Percentiles rank a stretch among this genome's conserved stretches.
Evolutionary conservation across 2,797 vertebrate genomes (phyloP).

Genomic region (Phaenicophaeus curvirostris): DNA sequence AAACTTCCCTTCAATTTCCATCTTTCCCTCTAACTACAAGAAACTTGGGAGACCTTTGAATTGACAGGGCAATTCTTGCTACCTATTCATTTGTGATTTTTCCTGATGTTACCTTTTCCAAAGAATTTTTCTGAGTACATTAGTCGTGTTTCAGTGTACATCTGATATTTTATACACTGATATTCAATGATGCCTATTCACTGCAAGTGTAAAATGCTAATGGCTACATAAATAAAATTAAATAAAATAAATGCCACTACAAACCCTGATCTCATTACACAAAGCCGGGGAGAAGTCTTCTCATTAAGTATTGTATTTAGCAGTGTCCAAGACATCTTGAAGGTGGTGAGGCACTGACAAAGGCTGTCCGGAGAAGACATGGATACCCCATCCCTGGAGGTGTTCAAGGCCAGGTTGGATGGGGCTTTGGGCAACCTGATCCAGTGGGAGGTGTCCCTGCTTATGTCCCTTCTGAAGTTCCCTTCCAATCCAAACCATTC

Average conservation of each 20-base stretch:
- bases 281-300: background rate
- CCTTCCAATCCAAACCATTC: too few relatives aligned
- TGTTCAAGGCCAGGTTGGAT: too few relatives aligned
- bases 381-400: too few relatives aligned
- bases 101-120: background rate
- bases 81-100: background rate
- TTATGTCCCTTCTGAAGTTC: too few relatives aligned
- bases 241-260: background rate
- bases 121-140: background rate
- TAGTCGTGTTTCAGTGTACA: background rate
- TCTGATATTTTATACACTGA: background rate
- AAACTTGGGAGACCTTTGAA: background rate
- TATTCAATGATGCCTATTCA: rapidly evolving
- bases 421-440: too few relatives aligned
- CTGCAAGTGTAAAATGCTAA: background rate
- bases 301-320: background rate
- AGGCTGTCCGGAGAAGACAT: too few relatives aligned
- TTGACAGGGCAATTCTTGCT: background rate
- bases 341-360: too few relatives aligned
- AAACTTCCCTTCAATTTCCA: background rate
- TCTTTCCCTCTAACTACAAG: background rate
- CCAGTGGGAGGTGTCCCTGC: too few relatives aligned
- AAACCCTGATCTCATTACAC: background rate
- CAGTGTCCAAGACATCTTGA: background rate
- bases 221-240: background rate